These are phyloP conservation scores for Takifugu ocellatus DNA, from an alignment of 2,797 vertebrate species.

Conservation along the genomic window DNA sequence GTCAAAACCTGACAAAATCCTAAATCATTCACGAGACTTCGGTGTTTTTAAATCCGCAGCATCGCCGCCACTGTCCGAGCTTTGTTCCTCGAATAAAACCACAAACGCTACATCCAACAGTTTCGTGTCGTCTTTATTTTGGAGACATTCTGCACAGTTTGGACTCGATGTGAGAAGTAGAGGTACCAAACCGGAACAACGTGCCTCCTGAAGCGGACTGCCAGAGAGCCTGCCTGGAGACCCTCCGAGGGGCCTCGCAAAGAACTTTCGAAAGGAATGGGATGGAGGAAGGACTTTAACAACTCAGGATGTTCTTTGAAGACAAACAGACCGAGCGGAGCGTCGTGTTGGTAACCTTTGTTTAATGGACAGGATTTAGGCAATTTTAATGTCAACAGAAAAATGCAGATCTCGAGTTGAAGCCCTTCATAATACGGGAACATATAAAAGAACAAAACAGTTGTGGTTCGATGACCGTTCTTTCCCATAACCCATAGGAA, in stretches of 20 bases:
- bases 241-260: slow-evolving; percentile 7
- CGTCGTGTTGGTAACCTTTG: slow-evolving; percentile 31
- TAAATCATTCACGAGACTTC: not conserved
- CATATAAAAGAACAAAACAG: slow-evolving; percentile 13
- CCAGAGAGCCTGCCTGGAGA: slow-evolving; percentile 14
- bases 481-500: slow-evolving; percentile 24
- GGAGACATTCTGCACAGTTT: slow-evolving; percentile 56
- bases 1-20: too few relatives aligned
- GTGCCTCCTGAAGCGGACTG: slow-evolving; percentile 22
- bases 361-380: slow-evolving; percentile 44
- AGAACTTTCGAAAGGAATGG: slow-evolving; percentile 5
- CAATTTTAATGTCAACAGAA: slow-evolving; percentile 38
- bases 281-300: slow-evolving; percentile 8
- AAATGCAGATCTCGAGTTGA: slow-evolving; percentile 46
- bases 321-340: slow-evolving; percentile 16
- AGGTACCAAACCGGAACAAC: slow-evolving; percentile 39
- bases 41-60: not conserved
- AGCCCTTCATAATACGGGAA: slow-evolving; percentile 55
- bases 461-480: slow-evolving; percentile 18
- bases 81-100: slow-evolving; percentile 37
- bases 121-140: slow-evolving; percentile 58
- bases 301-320: slow-evolving; percentile 17
- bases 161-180: slow-evolving; percentile 44
- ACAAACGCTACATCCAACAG: slow-evolving; percentile 30
- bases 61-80: not conserved